Base-by-base conservation (phyloP, 2,888 invertebrate genomes). In the Ophion costatus region DNA sequence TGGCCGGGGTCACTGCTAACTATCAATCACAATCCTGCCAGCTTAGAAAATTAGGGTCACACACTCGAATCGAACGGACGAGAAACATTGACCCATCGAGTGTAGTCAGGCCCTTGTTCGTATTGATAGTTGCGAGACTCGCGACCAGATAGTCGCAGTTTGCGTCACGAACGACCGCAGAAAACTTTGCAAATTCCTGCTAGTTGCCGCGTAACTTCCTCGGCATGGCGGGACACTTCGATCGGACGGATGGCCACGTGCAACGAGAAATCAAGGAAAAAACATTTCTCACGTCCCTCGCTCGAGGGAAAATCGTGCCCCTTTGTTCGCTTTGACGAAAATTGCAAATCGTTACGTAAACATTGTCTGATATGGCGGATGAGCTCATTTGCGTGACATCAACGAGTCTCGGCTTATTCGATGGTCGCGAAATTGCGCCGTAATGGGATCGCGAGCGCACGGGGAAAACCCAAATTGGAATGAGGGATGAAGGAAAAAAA, bases 401-500 rank as follows among this genome's bases (percentile, higher is more conserved):
- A 17, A 51, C 42, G 42, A 63, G 63, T 38, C 24, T 11, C 38
- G 20, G n/a, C 20, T 66, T 66, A 38, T 66, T 64, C 29, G 14
- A n/a, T 7, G 14, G 4, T 29, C 0, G 17, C 4, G 17, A 17
- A 17, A 64, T 64, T 20, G 38, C 2, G 11, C 17, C 38, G 9
- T 0, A 51, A 51, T 14, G 51, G 2, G 17, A 51, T 14, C 51
- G 17, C 2, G 17, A 14, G 17, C 51, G 4, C 77, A 78, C 57
- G 63, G 64, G 76, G 73, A 75, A 66, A 22, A 67, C 73, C 59
- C 56, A 67, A 76, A 61, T 29, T 79, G 83, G 80, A 76, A 83
- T 14, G 86, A 84, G 83, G 75, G 77, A 84, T 63, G 69, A 75
- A 85, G 84, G 80, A 86, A 81, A 86, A 81, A 86, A 87, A 86